phyloP scores from a whole-genome alignment of 2,888 invertebrate species.

The Hypolimnas misippus region DNA sequence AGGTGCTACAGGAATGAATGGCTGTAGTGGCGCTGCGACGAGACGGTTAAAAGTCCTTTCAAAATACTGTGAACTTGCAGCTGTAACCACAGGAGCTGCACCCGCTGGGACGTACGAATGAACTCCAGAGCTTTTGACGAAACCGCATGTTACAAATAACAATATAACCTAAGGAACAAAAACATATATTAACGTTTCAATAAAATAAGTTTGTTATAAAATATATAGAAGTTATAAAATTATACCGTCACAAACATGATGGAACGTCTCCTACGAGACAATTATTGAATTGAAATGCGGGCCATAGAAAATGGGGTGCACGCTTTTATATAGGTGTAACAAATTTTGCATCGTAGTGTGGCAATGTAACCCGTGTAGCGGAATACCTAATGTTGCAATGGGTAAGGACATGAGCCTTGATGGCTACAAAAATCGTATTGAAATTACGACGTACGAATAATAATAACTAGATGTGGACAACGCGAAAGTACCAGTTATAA shows the following conservation, averaged over 20 bases:
- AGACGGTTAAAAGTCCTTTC: conserved; percentile 85
- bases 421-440: conserved; percentile 80
- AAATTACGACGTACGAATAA: conserved; percentile 77
- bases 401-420: conserved; percentile 80
- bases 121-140: conserved; percentile 62
- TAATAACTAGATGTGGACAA: conserved; percentile 67
- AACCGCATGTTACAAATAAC: conserved; percentile 55
- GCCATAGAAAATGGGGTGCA: conserved; percentile 72
- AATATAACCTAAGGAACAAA: conserved; percentile 61
- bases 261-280: conserved; percentile 59
- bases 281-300: conserved; percentile 75
- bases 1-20: conserved; percentile 47
- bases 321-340: conserved; percentile 83
- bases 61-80: conserved; percentile 87
- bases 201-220: conserved; percentile 3
- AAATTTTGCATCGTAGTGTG: conserved; percentile 81
- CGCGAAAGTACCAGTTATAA: conserved; percentile 65
- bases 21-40: conserved; percentile 60
- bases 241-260: conserved; percentile 70
- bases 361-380: conserved; percentile 72
- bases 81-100: conserved; percentile 84
- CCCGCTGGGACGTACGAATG: conserved; percentile 50
- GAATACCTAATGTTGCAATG: conserved; percentile 81
- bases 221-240: conserved; percentile 30
- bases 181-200: conserved; percentile 8